Evolutionary conservation across 1,140 invertebrate species (phyloP).

Genomic region (Chrysomallon squamiferum): DNA sequence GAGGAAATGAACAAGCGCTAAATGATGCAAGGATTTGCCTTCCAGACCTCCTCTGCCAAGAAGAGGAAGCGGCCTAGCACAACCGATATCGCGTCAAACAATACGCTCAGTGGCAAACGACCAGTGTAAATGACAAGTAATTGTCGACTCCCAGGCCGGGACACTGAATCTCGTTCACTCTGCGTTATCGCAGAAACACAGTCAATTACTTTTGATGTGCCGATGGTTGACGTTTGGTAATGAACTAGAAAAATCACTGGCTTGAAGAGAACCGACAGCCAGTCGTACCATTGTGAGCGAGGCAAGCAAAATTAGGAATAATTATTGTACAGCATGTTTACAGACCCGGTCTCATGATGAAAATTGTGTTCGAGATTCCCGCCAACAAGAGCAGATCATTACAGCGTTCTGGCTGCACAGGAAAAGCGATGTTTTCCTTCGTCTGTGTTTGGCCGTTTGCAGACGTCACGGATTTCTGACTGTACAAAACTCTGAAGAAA

Average conservation of each 20-base stretch:
- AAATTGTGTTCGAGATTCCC: too few relatives aligned
- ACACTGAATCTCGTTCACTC: neutral
- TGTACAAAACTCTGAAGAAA: too few relatives aligned
- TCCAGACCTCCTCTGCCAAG: neutral
- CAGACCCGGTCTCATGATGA: too few relatives aligned
- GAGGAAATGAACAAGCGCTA: constrained; percentile 5
- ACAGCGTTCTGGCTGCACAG: too few relatives aligned
- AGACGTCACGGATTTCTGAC: too few relatives aligned
- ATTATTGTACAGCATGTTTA: too few relatives aligned
- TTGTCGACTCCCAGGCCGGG: neutral
- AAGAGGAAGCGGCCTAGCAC: neutral
- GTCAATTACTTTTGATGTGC: neutral
- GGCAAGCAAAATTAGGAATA: too few relatives aligned
- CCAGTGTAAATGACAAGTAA: constrained; percentile 4
- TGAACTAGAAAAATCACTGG: constrained; percentile 4
- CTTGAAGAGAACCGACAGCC: neutral
- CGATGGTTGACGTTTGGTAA: constrained; percentile 2
- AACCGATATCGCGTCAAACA: neutral
- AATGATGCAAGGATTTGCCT: neutral
- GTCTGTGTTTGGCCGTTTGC: too few relatives aligned
- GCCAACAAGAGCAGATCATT: too few relatives aligned
- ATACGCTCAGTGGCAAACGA: constrained; percentile 2
- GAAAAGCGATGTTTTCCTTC: too few relatives aligned
- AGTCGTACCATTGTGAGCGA: neutral
- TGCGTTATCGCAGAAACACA: constrained; percentile 4